These are phyloP conservation scores for Bursaphelenchus okinawaensis DNA, from an alignment of 2,888 invertebrate genomes.

Conservation along the genomic window DNA sequence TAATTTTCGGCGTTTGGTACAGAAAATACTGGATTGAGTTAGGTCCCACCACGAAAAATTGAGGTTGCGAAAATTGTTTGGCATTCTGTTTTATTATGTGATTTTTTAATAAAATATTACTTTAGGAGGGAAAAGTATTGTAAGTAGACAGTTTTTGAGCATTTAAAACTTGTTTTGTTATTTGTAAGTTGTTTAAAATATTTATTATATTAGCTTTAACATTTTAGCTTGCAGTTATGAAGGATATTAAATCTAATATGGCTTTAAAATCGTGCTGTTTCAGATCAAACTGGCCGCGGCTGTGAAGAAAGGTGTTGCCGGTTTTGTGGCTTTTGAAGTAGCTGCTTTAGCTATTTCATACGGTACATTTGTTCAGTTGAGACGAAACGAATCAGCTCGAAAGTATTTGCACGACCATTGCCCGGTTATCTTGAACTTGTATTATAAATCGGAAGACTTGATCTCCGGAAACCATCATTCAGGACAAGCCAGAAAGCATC, in stretches of 20 bases:
- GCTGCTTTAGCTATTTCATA: background rate
- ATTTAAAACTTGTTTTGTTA: too few species aligned
- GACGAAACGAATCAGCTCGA: background rate
- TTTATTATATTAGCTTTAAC: too few species aligned
- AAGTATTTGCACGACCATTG: background rate
- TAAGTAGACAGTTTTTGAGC: too few species aligned
- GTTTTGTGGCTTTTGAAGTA: background rate
- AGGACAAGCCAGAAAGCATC: background rate
- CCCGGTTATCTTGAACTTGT: background rate
- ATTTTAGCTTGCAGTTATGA: too few species aligned
- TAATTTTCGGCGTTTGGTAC: background rate
- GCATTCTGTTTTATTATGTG: background rate
- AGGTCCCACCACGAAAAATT: background rate
- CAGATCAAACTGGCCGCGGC: too few species aligned
- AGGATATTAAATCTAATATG: too few species aligned
- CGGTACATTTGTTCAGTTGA: background rate
- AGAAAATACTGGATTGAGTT: background rate
- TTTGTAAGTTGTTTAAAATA: too few species aligned
- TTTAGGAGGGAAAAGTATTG: too few species aligned
- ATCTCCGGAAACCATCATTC: background rate
- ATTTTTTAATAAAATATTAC: too few species aligned
- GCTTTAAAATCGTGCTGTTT: too few species aligned
- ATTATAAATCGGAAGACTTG: background rate
- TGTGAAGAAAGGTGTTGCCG: too few species aligned
- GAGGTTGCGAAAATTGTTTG: background rate